Evolutionary conservation across 2,797 vertebrate genomes (phyloP), one percentile per base, ranked within the genome.

Genomic region (Tolypeutes matacus): DNA sequence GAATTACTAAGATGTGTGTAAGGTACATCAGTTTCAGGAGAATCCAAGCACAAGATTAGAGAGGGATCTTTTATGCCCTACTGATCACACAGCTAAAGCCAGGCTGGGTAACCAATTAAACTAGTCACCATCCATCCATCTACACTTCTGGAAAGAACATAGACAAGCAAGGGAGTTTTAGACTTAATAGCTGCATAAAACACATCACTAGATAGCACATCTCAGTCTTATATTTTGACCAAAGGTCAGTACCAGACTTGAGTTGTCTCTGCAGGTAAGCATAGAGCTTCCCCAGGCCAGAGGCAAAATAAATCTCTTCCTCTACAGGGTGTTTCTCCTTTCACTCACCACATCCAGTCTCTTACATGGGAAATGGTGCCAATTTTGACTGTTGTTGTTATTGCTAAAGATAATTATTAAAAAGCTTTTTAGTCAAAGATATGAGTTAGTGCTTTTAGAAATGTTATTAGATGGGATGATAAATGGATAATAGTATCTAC

Each of bases 401-500:
- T 36, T 51, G 39, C 36, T 34, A 39, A 67, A 53, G 76, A 89
- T 42, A 27, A 78, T 36, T 2, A n/a, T 56, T 72, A 62, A 49
- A 69, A 39, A 60, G 10, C 10, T 46, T 62, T 62, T 25, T 42
- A n/a, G 15, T 62, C 7, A 58, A 82, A 91, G 53, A 34, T 21
- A 36, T 21, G n/a, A 27, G 21, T 82, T 60, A 34, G 31, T 29
- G 21, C 51, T 58, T 82, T 60, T 39, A 3, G 6, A 23, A 39
- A 13, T 49, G 1, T 72, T 82, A 36, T 60, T 72, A 15, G 39
- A 60, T 42, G 31, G 51, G 34, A 60, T 20, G 31, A 25, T 34
- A 75, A 31, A 39, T 60, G 56, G 53, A n/a, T 95, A 36, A 90
- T 97, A 96, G 96, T 96, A 86, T 90, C 93, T 92, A 58, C 91